Conservation (phyloP, 2,113 vertebrate genomes). For the Tursiops truncatus region DNA sequence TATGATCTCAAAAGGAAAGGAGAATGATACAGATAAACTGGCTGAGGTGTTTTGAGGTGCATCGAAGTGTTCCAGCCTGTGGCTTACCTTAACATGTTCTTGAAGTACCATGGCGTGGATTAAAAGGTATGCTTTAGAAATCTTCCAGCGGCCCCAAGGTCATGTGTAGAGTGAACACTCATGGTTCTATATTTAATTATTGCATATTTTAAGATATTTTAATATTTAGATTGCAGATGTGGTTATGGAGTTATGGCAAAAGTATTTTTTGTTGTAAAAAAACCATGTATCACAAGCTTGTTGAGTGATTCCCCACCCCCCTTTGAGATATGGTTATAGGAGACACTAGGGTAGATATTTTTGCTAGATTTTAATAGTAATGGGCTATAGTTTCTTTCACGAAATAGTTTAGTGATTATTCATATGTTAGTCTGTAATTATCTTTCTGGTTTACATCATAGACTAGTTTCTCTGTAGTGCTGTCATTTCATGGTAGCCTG, state of each 20-base stretch:
- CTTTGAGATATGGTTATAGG: conserved; percentile 31
- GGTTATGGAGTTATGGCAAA: neutral
- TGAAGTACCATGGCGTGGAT: conserved; percentile 79
- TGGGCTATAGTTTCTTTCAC: neutral
- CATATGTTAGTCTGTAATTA: conserved; percentile 1
- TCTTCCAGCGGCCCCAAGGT: conserved; percentile 57
- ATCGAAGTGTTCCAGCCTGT: conserved; percentile 76
- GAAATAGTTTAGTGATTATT: conserved; percentile 6
- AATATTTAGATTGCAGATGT: conserved; percentile 34
- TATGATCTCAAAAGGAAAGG: conserved; percentile 79
- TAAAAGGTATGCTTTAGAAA: conserved; percentile 78
- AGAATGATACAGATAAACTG: conserved; percentile 74
- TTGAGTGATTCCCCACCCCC: neutral
- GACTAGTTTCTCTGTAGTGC: conserved; percentile 6
- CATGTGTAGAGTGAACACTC: conserved; percentile 46
- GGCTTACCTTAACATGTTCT: conserved; percentile 77
- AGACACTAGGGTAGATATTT: neutral
- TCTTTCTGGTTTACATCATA: neutral
- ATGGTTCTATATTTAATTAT: conserved; percentile 53
- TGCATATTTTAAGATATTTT: conserved; percentile 42
- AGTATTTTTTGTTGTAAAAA: conserved; percentile 29
- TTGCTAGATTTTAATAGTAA: conserved; percentile 13
- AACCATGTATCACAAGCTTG: neutral
- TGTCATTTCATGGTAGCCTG: neutral
- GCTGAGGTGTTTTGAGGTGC: conserved; percentile 79